Percentiles rank a stretch among this genome's conserved stretches.
Conservation (phyloP, 1,140 invertebrate genomes). For the Rhopalosiphum padi region DNA sequence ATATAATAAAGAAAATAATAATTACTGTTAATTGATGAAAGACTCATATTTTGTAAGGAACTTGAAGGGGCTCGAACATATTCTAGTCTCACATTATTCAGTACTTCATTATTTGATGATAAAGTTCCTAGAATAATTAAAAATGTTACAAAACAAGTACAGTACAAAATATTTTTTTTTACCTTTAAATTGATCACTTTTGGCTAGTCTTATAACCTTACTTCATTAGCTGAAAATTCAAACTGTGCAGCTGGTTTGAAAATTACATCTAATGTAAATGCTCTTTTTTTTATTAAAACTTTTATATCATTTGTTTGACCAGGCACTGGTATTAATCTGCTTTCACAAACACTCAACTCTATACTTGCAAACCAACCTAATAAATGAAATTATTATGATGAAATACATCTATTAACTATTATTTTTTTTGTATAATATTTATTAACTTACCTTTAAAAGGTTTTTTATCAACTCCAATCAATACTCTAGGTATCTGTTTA, state of each 20-base stretch:
- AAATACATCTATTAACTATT: too few species aligned
- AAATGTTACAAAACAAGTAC: neutral
- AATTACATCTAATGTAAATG: conserved; percentile 60
- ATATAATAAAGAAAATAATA: neutral
- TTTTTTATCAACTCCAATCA: conserved; percentile 43
- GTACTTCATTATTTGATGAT: conserved; percentile 17
- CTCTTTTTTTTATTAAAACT: conserved; percentile 59
- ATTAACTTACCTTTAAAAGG: conserved; percentile 34
- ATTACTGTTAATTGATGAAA: conserved; percentile 14
- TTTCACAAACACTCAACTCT: conserved; percentile 58
- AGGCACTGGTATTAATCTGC: conserved; percentile 60
- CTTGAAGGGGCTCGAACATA: neutral
- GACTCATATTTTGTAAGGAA: neutral
- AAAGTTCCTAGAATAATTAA: conserved; percentile 30
- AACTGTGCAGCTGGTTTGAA: conserved; percentile 60
- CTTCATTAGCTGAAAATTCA: conserved; percentile 61
- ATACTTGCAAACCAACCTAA: conserved; percentile 61
- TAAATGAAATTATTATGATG: too few species aligned
- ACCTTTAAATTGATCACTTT: conserved; percentile 32
- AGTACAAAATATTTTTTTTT: neutral
- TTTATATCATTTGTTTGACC: conserved; percentile 60
- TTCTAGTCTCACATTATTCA: conserved; percentile 1
- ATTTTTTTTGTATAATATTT: neutral
- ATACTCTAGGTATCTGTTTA: conserved; percentile 36
- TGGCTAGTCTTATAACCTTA: conserved; percentile 59